Conservation (phyloP, 2,113 vertebrate species). For the Gallinago undulata region DNA sequence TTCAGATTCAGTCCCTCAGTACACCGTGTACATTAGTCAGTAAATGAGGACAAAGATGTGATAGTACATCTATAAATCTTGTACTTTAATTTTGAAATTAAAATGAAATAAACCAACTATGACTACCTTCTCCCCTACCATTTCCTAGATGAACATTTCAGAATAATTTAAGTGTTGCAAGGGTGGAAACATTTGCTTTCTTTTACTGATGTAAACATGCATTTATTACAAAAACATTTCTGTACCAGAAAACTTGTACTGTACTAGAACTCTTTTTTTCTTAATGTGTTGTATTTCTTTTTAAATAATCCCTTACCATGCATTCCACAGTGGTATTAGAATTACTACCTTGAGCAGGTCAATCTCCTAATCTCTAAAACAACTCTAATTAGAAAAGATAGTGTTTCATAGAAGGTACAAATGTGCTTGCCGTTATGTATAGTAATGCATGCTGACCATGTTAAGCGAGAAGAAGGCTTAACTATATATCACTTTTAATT, state of each 20-base stretch:
- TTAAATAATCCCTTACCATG: neutral
- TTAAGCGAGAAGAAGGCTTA: constrained; percentile 23
- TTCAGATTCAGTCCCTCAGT: constrained; percentile 16
- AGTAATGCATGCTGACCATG: constrained; percentile 14
- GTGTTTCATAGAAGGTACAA: neutral
- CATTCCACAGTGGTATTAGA: neutral
- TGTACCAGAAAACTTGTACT: neutral
- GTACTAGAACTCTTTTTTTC: neutral
- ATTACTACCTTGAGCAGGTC: neutral
- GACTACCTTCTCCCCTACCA: neutral
- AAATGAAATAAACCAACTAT: neutral
- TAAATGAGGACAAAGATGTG: constrained; percentile 44
- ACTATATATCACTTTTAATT: constrained; percentile 74
- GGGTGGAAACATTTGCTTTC: neutral
- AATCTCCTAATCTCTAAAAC: constrained; percentile 24
- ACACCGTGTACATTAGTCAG: neutral
- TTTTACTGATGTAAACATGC: neutral
- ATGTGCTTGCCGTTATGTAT: neutral
- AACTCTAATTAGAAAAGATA: constrained; percentile 9
- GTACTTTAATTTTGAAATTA: neutral
- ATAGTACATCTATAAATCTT: neutral
- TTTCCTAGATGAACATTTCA: neutral
- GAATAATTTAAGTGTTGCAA: neutral
- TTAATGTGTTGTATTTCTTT: neutral
- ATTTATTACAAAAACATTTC: neutral